Evolutionary conservation across 2,113 vertebrate genomes (phyloP), one percentile per base, ranked within the genome.

Genomic region (Spheniscus mendiculus): DNA sequence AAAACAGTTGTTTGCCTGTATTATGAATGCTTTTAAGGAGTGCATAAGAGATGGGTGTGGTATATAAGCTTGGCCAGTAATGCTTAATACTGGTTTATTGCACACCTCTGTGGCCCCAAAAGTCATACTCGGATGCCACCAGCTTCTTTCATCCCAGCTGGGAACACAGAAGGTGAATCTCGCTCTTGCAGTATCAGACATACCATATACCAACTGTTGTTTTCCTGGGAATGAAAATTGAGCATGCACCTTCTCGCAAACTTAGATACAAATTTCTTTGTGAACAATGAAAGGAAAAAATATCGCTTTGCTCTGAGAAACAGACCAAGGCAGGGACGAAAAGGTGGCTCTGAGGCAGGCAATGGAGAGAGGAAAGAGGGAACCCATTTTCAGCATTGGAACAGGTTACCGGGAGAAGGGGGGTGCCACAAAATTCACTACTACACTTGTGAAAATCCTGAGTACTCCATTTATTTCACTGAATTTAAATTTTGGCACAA

Each of bases 81-180:
- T 15, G 6, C 20, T 81, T 81, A 44, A 59, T 50, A 20, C 26
- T 45, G 22, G 5, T 34, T 88, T 34, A 30, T 15, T 83, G 58
- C 59, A 56, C 18, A 88, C 42, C 6, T 13, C 34, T 53, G 1
- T 32, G 74, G 86, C 56, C 45, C 47, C 30, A 25, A 10, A 84
- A 89, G 52, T 76, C 69, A 13, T 61, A 49, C 16, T 63, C 36
- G 44, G 56, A 42, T 90, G 53, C 47, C 63, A 79, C 45, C 44
- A 72, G 22, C 36, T 82, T 87, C 47, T 87, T 59, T 94, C 25
- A 40, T 83, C 62, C 71, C 59, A 90, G 53, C 79, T 82, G 73
- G 62, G 78, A 94, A 79, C 70, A 62, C 79, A 96, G 77, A 87
- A 86, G 73, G 83, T 93, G 73, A 83, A 93, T 87, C 69, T 94